These are phyloP conservation scores for Carpatolechia fugitivella DNA, from an alignment of 2,888 invertebrate genomes.

Conservation along the genomic window DNA sequence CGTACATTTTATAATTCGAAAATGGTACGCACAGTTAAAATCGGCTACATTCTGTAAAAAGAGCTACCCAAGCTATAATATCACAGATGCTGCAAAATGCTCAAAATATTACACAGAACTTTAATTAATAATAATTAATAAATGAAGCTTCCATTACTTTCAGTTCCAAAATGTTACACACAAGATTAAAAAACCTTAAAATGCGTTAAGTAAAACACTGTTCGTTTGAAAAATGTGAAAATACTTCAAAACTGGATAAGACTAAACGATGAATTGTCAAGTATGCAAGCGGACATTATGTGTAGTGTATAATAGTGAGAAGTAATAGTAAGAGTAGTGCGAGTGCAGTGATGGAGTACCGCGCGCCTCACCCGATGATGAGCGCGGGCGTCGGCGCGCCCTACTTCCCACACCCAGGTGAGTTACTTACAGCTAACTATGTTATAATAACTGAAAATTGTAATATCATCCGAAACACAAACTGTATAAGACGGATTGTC, in stretches of 20 bases:
- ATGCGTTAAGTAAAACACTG: too few species aligned
- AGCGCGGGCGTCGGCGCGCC: slow-evolving; percentile 58
- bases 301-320: slow-evolving; percentile 2
- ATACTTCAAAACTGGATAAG: background rate
- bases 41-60: too few species aligned
- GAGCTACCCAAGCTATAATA: too few species aligned
- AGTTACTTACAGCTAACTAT: slow-evolving; percentile 25
- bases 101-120: too few species aligned
- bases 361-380: slow-evolving; percentile 64
- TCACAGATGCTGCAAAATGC: too few species aligned
- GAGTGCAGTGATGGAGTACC: slow-evolving; percentile 61
- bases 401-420: slow-evolving; percentile 70
- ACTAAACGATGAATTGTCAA: background rate
- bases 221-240: background rate
- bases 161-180: background rate
- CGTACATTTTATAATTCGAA: too few species aligned
- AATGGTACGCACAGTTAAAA: too few species aligned
- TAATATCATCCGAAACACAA: too few species aligned
- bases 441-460: too few species aligned
- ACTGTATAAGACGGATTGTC: too few species aligned
- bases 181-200: background rate
- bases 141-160: too few species aligned
- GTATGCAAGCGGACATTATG: background rate
- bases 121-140: too few species aligned
- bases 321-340: slow-evolving; percentile 23